Evolutionary conservation across 2,888 invertebrate species (phyloP), one percentile per base, ranked within the genome.

Genomic region (Iselma pallidipennis): DNA sequence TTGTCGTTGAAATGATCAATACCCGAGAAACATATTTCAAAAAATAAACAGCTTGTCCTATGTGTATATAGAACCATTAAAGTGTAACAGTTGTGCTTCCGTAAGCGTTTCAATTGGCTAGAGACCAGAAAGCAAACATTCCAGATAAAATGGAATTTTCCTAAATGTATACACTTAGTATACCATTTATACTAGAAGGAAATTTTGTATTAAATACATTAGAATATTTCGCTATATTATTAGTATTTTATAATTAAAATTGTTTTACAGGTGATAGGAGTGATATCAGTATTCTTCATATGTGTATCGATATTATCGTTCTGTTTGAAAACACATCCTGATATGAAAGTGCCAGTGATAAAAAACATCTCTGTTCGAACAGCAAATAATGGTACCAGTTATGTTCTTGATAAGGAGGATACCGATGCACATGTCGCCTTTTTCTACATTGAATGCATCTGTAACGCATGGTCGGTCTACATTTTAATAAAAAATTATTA

Each of bases 311-410:
- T 99, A 82, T 87, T 98, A 82, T 97, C 98, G 74, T 99, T 99
- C 87, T 99, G 99, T 86, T 88, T 99, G 81, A 99, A 99, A 87
- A 99, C 99, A 51, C 98, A 98, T 84, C 98, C 99, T 69, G 98
- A 96, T 83, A 94, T 98, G 94, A 87, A 97, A 76, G 94, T 95
- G 76, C 96, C 96, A 67, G 89, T 92, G 76, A 91, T 96, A 72
- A 86, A 87, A 74, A 92, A 93, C 83, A 87, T 90, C 76, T 88
- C 91, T 66, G 91, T 94, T 74, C 87, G 87, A 72, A 91, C 90
- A 49, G 89, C 91, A 49, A 88, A 87, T 76, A 90, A 91, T 76
- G 86, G 87, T 70, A 89, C 88, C 59, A 87, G 88, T 70, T 95
- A 94, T 92, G 91, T 90, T 59, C 83, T 96, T 77, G 96, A 97